A percentile compares a stretch with the other conserved stretches of the same genome.
phyloP scores from a whole-genome alignment of 2,888 invertebrate species.

The Phymatocera aterrima region DNA sequence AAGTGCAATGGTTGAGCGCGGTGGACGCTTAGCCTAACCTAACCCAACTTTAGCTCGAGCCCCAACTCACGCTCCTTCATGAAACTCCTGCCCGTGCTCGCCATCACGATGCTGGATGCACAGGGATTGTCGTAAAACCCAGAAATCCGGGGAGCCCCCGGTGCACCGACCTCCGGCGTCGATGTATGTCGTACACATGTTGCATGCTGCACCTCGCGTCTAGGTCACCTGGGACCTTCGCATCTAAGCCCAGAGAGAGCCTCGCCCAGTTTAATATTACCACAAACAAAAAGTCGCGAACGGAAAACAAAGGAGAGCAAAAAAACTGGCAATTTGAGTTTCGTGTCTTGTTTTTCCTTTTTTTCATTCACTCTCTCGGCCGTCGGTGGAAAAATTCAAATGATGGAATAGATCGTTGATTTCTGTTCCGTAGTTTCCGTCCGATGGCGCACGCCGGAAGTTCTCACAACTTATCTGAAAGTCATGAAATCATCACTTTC shows the following conservation, averaged over 20 bases:
- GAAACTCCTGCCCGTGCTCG: background rate
- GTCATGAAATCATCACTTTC: background rate
- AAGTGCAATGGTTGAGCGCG: background rate
- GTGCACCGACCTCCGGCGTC: conserved; percentile 27
- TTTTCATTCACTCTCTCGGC: background rate
- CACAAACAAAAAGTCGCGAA: background rate
- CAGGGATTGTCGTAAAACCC: conserved; percentile 15
- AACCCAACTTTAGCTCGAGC: background rate
- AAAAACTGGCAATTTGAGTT: background rate
- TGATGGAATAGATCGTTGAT: too few relatives aligned
- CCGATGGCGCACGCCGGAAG: too few relatives aligned
- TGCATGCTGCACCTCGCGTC: background rate
- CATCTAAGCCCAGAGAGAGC: background rate
- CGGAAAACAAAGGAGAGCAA: background rate
- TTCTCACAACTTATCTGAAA: background rate
- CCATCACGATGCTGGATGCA: background rate
- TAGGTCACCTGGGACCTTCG: background rate
- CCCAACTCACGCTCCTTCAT: background rate
- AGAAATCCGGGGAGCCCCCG: background rate
- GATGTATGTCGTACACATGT: background rate
- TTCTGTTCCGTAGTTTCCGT: too few relatives aligned
- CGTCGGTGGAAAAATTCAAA: background rate
- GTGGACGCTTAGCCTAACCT: background rate
- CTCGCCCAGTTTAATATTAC: background rate
- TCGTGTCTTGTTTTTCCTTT: background rate